Evolutionary conservation across 2,797 vertebrate species (phyloP), one percentile per base, ranked within the genome.

Genomic region (Paratrypauchen microcephalus): DNA sequence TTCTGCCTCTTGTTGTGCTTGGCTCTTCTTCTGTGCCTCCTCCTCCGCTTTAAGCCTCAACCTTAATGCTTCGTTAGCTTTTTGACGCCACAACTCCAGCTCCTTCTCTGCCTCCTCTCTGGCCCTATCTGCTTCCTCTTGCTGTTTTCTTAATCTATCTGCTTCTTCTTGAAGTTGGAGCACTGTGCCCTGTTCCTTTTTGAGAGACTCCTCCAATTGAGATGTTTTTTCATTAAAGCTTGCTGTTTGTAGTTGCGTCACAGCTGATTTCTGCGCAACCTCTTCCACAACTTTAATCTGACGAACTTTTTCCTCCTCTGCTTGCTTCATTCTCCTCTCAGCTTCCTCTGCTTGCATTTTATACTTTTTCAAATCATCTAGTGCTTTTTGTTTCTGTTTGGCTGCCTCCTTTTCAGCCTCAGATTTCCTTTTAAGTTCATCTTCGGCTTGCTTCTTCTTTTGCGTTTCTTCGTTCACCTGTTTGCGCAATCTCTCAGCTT

Each of bases 71-170:
- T 99, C 97, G 0, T 99, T 97, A 80, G 97, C 97, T 80, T 98
- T 99, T 71, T 97, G 96, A 76, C 93, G 93, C 97, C 97, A 99
- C n/a, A 70, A 94, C 76, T 99, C 97, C 65, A 99, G 91, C 88
- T 99, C 96, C 30, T 91, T 93, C 81, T 98, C 96, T 0, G 97
- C 96, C 50, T 95, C 92, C 65, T 95, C 95, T 3, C 95, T 92
- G 0, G 94, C 95, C 4, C 19, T 94, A 83, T 96, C 91, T 0
- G 96, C 97, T 50, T 97, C 95, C 0, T 93, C 92, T 77, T 98
- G 96, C 78, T 95, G 95, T 83, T 71, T 94, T 63, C 94, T 92
- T 21, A 95, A 93, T 9, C 86, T 89, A 13, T 95, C 95, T 0
- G 96, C 96, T 80, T 98, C 97, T 84, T 96, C 96, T 58, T 98